Percentiles rank a stretch among this genome's conserved stretches.
Evolutionary conservation across 2,797 vertebrate species (phyloP).

Genomic region (Uromys caudimaculatus): DNA sequence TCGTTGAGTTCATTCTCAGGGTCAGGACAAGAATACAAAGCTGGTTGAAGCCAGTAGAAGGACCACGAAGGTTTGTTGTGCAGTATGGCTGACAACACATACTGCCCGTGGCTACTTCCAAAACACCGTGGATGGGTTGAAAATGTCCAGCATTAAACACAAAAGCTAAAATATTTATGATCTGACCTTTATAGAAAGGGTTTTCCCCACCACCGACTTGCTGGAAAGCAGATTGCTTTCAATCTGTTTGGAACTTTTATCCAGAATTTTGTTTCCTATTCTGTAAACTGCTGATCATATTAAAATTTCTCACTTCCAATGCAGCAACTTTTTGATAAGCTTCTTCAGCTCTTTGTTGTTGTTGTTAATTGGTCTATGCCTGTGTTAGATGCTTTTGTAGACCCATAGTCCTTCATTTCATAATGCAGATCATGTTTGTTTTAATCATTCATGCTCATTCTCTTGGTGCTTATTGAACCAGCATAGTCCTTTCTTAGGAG

Average conservation of each 20-base stretch:
- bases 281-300: neutral
- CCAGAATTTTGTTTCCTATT: neutral
- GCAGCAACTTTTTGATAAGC: neutral
- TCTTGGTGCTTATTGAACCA: slow-evolving; percentile 2
- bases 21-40: neutral
- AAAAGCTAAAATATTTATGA: slow-evolving; percentile 19
- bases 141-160: neutral
- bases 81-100: no score
- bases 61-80: neutral
- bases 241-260: neutral
- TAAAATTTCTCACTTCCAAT: neutral
- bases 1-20: neutral
- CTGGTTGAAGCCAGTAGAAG: neutral
- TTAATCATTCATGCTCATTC: slow-evolving; percentile 38
- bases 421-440: neutral
- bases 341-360: neutral
- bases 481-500: neutral
- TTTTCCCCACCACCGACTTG: neutral
- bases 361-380: no score
- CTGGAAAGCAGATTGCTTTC: neutral
- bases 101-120: neutral
- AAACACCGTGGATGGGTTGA: neutral
- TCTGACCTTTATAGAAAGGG: neutral
- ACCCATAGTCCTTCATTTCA: neutral
- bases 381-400: neutral